Percentiles rank a stretch among this genome's conserved stretches.
Evolutionary conservation across 2,113 vertebrate species (phyloP).

Genomic region (Sterna hirundo): DNA sequence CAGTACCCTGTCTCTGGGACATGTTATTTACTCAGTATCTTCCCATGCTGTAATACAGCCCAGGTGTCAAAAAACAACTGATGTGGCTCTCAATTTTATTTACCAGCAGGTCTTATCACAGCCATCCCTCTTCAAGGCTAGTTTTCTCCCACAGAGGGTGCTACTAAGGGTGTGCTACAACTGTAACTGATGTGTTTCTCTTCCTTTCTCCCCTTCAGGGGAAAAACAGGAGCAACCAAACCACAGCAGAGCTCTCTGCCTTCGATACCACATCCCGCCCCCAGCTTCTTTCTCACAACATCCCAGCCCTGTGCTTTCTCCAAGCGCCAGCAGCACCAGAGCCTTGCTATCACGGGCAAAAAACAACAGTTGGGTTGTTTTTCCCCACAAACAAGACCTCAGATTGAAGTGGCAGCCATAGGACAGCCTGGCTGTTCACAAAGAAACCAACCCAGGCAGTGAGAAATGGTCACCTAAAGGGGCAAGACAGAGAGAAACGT

Average conservation of each 20-base stretch:
- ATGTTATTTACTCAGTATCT: not conserved
- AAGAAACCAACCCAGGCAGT: not conserved
- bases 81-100: not conserved
- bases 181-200: not conserved
- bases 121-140: not conserved
- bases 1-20: not conserved
- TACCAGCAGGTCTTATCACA: not conserved
- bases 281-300: not conserved
- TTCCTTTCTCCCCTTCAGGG: no score
- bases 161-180: not conserved
- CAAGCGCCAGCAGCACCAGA: not conserved
- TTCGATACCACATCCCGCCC: fast-evolving
- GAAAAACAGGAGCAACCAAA: fast-evolving
- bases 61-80: not conserved
- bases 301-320: not conserved
- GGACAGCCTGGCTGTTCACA: not conserved
- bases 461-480: not conserved
- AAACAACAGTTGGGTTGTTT: not conserved
- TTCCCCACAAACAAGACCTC: not conserved
- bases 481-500: not conserved
- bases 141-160: not conserved
- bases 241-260: not conserved
- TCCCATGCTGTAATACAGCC: not conserved
- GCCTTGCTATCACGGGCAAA: no score
- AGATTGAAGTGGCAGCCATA: not conserved